Conservation (phyloP, 2,888 invertebrate genomes). For the Trissolcus japonicus region DNA sequence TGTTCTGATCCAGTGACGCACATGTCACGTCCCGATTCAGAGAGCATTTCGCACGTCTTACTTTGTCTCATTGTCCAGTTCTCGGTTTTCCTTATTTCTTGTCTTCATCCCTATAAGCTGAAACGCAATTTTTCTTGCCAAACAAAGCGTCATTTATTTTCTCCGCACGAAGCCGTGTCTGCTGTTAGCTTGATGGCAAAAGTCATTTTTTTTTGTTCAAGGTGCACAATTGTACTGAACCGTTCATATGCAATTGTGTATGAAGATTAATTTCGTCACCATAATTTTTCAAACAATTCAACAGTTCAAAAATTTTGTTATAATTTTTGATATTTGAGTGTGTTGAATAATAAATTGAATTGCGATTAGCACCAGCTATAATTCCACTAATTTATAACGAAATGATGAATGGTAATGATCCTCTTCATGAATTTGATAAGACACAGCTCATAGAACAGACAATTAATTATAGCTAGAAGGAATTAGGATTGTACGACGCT, state of each 20-base stretch:
- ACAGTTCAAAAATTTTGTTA: too few relatives aligned
- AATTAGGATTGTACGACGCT: conserved; percentile 58
- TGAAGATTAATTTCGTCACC: too few relatives aligned
- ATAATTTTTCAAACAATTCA: too few relatives aligned
- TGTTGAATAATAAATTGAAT: not conserved
- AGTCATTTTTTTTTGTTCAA: not conserved
- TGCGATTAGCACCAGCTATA: conserved; percentile 13
- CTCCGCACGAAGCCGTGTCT: conserved; percentile 14
- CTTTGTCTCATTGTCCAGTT: conserved; percentile 25
- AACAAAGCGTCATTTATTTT: conserved; percentile 59
- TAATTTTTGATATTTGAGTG: too few relatives aligned
- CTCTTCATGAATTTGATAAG: conserved; percentile 57
- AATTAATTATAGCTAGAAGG: conserved; percentile 60
- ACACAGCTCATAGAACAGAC: conserved; percentile 51
- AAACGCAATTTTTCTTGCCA: conserved; percentile 32
- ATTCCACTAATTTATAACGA: conserved; percentile 53
- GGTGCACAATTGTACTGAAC: too few relatives aligned
- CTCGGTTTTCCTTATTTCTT: conserved; percentile 33
- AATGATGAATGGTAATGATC: conserved; percentile 49
- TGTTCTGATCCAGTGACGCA: conserved; percentile 53
- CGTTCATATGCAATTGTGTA: too few relatives aligned
- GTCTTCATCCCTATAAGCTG: conserved; percentile 10
- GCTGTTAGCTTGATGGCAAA: not conserved
- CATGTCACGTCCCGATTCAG: conserved; percentile 51
- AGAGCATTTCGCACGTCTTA: conserved; percentile 33